Evolutionary conservation across 2,113 vertebrate genomes (phyloP).

Genomic region (Malurus elegans): DNA sequence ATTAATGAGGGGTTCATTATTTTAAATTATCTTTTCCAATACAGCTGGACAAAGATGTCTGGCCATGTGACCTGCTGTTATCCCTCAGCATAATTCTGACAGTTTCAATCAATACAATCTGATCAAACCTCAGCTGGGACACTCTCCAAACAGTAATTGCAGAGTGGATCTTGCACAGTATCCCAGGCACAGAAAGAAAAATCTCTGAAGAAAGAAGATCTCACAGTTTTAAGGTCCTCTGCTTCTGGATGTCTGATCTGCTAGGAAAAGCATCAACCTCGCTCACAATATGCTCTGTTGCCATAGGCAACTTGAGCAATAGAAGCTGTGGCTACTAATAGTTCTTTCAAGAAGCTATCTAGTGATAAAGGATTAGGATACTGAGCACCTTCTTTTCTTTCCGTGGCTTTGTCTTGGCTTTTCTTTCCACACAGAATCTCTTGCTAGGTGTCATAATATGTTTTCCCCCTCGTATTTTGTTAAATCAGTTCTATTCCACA

Average conservation of each 20-base stretch:
- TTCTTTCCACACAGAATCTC: background rate
- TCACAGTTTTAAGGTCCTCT: background rate
- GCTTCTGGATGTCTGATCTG: background rate
- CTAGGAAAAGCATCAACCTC: background rate
- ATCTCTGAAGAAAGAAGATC: background rate
- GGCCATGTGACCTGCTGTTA: background rate
- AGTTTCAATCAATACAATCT: background rate
- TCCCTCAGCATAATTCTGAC: background rate
- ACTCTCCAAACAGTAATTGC: background rate
- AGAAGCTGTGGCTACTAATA: background rate
- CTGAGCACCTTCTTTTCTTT: background rate
- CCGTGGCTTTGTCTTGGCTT: background rate
- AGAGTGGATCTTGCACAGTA: background rate
- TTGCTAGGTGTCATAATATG: background rate
- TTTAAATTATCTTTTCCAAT: background rate
- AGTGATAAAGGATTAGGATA: background rate
- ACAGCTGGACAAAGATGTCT: background rate
- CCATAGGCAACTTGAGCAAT: background rate
- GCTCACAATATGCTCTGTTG: background rate
- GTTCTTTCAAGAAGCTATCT: background rate
- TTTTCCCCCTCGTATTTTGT: background rate
- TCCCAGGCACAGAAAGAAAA: background rate
- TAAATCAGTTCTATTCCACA: background rate
- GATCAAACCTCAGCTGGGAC: background rate
- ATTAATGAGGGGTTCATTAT: background rate